Base-by-base conservation (phyloP, 2,113 vertebrate species). In the Anolis sagrei region DNA sequence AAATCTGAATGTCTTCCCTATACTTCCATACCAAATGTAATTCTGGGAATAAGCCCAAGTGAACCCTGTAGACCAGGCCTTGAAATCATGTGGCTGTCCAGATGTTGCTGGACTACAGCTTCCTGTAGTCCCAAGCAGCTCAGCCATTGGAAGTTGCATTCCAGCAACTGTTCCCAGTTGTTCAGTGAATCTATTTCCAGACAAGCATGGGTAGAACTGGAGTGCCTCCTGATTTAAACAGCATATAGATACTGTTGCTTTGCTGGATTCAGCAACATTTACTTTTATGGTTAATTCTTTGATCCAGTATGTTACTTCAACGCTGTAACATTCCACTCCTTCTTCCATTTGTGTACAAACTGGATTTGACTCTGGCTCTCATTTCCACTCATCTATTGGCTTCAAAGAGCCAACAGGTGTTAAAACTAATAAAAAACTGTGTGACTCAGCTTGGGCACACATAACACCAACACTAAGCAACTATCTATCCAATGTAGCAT, bases 351-450 rank as follows among this genome's bases (percentile, higher is more conserved):
- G 75, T 70, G 75, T 64, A 70, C 48, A 69, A 21, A 29, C 16
- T 39, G 64, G 75, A 70, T 69, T 58, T 75, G 82, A 84, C 76
- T 77, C 44, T 29, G 74, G 7, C 13, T 76, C 29, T 36, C 62
- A 7, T 49, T 70, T 25, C 75, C 76, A n/a, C 5, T 9, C 3
- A 32, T 27, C 6, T 39, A 2, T 25, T 75, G 72, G 36, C 58
- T 90, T 39, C 48, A 11, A 11, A 14, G 48, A 58, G 49, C 79
- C 85, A 81, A 79, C 84, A 85, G 75, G 75, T 92, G 77, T 89
- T 92, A 5, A 23, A 21, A 48, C 32, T 68, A 48, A 77, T 89
- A 86, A 88, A 66, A 58, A 4, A 9, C 25, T 85, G 79, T 36
- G 36, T 77, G 89, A 91, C 86, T 76, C 82, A 68, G 68, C 13